Percentiles rank a stretch among this genome's conserved stretches.
Conservation (phyloP, 2,113 vertebrate species). For the Cygnus atratus region DNA sequence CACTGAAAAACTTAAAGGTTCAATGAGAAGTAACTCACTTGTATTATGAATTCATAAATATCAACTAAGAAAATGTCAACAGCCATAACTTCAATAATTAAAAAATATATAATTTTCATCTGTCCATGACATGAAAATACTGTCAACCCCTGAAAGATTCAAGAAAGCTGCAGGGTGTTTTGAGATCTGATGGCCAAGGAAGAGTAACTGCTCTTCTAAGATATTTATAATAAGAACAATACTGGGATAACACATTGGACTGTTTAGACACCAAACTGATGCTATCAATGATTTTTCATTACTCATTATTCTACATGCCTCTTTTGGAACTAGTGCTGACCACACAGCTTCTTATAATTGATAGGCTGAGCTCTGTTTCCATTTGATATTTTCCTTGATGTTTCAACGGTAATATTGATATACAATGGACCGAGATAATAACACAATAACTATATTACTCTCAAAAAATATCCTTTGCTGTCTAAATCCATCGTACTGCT, state of each 20-base stretch:
- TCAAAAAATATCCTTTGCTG: slow-evolving; percentile 10
- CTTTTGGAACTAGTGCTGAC: slow-evolving; percentile 64
- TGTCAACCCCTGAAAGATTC: background rate
- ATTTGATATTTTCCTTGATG: slow-evolving; percentile 63
- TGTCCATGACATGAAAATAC: background rate
- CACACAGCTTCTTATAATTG: slow-evolving; percentile 49
- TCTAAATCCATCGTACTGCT: slow-evolving; percentile 12
- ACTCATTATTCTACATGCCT: slow-evolving; percentile 47
- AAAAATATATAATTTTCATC: background rate
- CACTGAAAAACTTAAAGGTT: background rate
- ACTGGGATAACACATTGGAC: slow-evolving; percentile 12
- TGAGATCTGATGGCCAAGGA: background rate
- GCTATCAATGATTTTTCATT: slow-evolving; percentile 67
- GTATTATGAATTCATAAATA: background rate
- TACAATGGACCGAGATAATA: slow-evolving; percentile 45
- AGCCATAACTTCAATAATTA: background rate
- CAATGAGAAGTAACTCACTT: background rate
- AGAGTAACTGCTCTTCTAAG: background rate
- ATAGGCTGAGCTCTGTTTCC: background rate
- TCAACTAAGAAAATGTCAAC: background rate
- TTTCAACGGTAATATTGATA: slow-evolving; percentile 49
- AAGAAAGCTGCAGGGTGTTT: background rate
- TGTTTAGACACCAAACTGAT: slow-evolving; percentile 68
- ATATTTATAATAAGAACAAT: slow-evolving; percentile 10
- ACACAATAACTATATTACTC: slow-evolving; percentile 39